Evolutionary conservation across 2,113 vertebrate species (phyloP).

Genomic region (Syngnathus floridae): DNA sequence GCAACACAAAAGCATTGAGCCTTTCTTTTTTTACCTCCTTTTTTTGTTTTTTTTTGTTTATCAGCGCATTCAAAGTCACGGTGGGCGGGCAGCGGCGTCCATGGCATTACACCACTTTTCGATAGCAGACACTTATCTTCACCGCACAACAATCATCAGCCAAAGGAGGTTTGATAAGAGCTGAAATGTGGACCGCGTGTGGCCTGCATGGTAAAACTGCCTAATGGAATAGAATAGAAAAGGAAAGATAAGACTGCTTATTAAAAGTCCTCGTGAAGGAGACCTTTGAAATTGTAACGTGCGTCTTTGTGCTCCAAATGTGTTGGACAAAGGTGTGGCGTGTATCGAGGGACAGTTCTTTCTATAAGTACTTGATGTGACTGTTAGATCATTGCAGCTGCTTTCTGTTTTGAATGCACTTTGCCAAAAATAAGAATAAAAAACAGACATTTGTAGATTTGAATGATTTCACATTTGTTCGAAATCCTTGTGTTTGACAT

Average conservation of each 20-base stretch:
- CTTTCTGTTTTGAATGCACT: neutral
- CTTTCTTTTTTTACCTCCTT: neutral
- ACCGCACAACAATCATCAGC: constrained; percentile 49
- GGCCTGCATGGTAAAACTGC: constrained; percentile 54
- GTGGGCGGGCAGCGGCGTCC: constrained; percentile 49
- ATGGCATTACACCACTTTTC: constrained; percentile 52
- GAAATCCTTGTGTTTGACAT: neutral
- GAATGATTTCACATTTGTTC: neutral
- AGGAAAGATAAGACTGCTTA: constrained; percentile 57
- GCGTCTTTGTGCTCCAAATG: constrained; percentile 22
- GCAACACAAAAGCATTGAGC: constrained; percentile 40
- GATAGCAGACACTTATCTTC: constrained; percentile 66
- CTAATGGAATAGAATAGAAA: constrained; percentile 33
- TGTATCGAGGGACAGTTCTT: neutral
- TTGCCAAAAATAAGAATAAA: no score
- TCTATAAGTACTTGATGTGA: neutral
- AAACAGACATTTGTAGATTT: no score
- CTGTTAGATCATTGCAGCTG: neutral
- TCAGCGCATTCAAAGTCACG: constrained; percentile 58
- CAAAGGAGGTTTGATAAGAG: constrained; percentile 60
- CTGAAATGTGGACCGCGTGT: constrained; percentile 56
- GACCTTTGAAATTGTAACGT: constrained; percentile 45
- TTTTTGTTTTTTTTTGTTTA: constrained; percentile 30
- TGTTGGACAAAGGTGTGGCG: neutral
- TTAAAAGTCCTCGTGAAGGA: constrained; percentile 53